Evolutionary conservation across 92 coral and sea anemone species (phyloP).

Genomic region (Porites cylindrica): DNA sequence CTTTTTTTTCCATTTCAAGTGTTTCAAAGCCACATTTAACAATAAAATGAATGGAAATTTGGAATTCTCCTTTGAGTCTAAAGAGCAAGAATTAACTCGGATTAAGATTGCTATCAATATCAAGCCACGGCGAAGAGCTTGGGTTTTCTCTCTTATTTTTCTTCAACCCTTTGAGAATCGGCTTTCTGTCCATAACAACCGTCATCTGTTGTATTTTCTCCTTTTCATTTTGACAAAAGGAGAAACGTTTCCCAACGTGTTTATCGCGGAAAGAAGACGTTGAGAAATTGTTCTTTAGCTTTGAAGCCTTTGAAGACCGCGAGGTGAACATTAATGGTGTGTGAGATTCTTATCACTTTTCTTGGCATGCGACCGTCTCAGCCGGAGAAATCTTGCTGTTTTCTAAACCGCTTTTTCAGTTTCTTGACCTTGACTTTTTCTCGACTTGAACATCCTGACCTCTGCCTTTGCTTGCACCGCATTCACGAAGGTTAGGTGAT

Average conservation of each 20-base stretch:
- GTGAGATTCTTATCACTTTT: background rate
- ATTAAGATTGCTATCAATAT: too few relatives aligned
- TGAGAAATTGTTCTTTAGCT: background rate
- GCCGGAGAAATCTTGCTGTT: background rate
- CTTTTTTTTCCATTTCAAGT: too few relatives aligned
- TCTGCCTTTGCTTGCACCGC: background rate
- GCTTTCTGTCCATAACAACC: too few relatives aligned
- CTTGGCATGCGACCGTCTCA: background rate
- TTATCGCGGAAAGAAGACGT: background rate
- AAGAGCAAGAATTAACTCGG: too few relatives aligned
- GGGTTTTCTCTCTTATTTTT: too few relatives aligned
- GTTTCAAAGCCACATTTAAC: too few relatives aligned
- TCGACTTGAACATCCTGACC: background rate
- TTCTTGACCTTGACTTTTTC: background rate
- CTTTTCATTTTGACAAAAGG: background rate
- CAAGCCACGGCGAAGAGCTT: too few relatives aligned
- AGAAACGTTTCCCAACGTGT: background rate
- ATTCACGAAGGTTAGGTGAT: background rate
- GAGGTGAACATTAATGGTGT: background rate
- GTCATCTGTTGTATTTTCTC: background rate
- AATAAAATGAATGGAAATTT: too few relatives aligned
- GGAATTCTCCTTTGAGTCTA: too few relatives aligned
- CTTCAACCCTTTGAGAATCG: too few relatives aligned
- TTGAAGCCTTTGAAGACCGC: background rate
- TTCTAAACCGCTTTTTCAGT: background rate